Conservation (phyloP, 2,113 vertebrate species). For the Sylvia atricapilla region DNA sequence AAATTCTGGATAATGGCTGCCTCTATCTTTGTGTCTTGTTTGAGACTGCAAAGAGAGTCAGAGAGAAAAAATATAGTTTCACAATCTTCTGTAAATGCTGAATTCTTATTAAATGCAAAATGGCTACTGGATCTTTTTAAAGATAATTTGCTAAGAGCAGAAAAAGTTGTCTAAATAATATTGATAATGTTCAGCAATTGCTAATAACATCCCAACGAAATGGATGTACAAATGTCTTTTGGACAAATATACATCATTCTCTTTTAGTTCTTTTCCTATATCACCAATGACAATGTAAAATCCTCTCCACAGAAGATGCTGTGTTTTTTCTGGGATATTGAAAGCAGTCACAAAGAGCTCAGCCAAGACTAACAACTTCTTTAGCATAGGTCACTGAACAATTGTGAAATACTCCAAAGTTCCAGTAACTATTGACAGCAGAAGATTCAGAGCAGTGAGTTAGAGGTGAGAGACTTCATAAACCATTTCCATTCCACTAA, state of each 20-base stretch:
- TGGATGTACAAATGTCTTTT: background rate
- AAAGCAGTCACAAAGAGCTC: background rate
- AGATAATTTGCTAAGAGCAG: background rate
- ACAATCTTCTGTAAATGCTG: background rate
- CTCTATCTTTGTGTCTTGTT: background rate
- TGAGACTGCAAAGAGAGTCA: background rate
- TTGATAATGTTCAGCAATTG: background rate
- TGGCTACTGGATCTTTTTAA: background rate
- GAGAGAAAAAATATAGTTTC: background rate
- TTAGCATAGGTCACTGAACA: conserved; percentile 38
- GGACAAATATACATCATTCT: background rate
- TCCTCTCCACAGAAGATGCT: background rate
- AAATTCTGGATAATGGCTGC: background rate
- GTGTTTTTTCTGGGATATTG: background rate
- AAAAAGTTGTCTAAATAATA: background rate
- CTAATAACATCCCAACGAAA: background rate
- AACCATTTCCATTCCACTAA: conserved; percentile 45
- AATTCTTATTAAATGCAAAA: background rate
- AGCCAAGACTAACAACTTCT: conserved; percentile 7
- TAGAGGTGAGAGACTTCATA: conserved; percentile 41
- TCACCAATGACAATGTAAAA: background rate
- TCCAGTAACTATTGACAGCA: background rate
- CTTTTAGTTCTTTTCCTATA: background rate
- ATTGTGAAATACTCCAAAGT: background rate
- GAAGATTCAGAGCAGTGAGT: conserved; percentile 12